These are phyloP conservation scores for Hirtodrosophila confusa DNA, from an alignment of 2,888 invertebrate species.

Conservation along the genomic window DNA sequence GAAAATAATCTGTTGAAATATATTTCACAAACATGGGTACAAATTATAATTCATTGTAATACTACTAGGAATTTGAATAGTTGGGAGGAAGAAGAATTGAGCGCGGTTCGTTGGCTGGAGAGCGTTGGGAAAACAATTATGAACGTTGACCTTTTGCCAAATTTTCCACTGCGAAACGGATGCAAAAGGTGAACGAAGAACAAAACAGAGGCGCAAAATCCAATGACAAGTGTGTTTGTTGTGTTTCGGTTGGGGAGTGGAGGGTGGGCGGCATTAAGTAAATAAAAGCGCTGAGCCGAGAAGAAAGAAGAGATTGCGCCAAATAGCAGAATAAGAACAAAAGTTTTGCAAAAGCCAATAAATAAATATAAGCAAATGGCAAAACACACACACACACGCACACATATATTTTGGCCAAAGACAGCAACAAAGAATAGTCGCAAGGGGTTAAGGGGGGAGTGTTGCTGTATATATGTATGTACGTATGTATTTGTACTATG, in stretches of 20 bases:
- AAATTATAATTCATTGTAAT: constrained; percentile 7
- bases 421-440: constrained; percentile 18
- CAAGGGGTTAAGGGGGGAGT: not conserved
- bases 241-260: not conserved
- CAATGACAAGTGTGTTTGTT: constrained; percentile 39
- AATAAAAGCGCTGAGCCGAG: constrained; percentile 41
- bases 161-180: constrained; percentile 58
- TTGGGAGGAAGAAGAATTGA: constrained; percentile 6
- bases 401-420: constrained; percentile 48
- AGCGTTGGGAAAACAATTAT: constrained; percentile 56
- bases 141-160: constrained; percentile 73
- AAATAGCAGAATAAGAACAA: constrained; percentile 37
- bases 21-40: constrained; percentile 5
- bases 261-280: constrained; percentile 24
- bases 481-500: constrained; percentile 34
- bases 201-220: constrained; percentile 28
- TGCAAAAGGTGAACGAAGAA: constrained; percentile 64
- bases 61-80: not conserved
- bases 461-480: constrained; percentile 7
- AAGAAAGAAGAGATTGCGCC: constrained; percentile 40
- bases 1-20: constrained; percentile 44
- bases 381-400: constrained; percentile 32
- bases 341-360: constrained; percentile 45
- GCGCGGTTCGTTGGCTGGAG: constrained; percentile 46
- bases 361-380: constrained; percentile 45